These are phyloP conservation scores for Penelope pileata DNA, from an alignment of 2,113 vertebrate species.

Conservation along the genomic window DNA sequence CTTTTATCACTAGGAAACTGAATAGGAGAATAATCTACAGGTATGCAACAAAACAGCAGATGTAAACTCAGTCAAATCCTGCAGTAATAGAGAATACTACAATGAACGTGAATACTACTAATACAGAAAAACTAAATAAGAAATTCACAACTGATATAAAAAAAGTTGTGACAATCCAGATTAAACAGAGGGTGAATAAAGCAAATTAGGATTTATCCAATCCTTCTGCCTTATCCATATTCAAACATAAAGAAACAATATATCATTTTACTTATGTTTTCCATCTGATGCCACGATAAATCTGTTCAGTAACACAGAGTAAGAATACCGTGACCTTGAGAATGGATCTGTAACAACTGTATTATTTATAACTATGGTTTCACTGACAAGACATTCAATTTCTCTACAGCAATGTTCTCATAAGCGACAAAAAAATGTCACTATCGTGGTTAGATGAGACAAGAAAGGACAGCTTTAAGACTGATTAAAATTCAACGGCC, in stretches of 20 bases:
- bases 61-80: background rate
- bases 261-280: background rate
- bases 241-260: background rate
- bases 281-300: background rate
- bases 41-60: background rate
- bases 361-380: background rate
- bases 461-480: background rate
- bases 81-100: background rate
- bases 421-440: background rate
- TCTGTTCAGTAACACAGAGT: background rate
- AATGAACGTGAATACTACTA: background rate
- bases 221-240: background rate
- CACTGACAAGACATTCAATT: background rate
- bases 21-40: background rate
- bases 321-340: background rate
- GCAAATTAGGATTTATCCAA: background rate
- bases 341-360: background rate
- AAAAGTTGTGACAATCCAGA: background rate
- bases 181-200: background rate
- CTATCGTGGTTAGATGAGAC: background rate
- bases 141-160: background rate
- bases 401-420: background rate
- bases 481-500: background rate
- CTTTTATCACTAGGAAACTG: background rate
- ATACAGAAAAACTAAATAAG: background rate